Percentiles rank a stretch among this genome's conserved stretches.
Evolutionary conservation across 2,888 invertebrate genomes (phyloP).

Genomic region (Apoderus coryli): DNA sequence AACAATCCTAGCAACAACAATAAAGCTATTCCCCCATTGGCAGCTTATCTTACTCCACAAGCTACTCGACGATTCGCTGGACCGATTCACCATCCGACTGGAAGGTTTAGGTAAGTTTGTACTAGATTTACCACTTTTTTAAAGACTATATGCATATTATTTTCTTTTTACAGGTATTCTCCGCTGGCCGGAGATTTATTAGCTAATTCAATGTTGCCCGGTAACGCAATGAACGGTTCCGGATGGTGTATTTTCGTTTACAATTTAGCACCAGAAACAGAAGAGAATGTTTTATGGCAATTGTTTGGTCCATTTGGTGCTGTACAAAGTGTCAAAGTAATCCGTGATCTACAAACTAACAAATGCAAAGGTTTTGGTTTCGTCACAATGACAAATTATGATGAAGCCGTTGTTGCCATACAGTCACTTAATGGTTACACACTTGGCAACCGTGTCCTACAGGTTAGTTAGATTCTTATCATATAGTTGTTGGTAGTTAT

Average conservation of each 20-base stretch:
- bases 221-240: constrained; percentile 72
- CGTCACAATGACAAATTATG: constrained; percentile 97
- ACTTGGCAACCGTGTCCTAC: constrained; percentile 86
- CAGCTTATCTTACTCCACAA: constrained; percentile 63
- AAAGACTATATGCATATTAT: constrained; percentile 4
- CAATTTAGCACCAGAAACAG: constrained; percentile 82
- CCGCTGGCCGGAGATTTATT: constrained; percentile 57
- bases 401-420: constrained; percentile 91
- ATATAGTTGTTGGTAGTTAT: too few species aligned
- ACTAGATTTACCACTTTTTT: too few species aligned
- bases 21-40: constrained; percentile 62
- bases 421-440: constrained; percentile 94
- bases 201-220: constrained; percentile 66
- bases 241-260: constrained; percentile 91
- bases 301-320: constrained; percentile 95
- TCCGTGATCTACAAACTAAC: constrained; percentile 45
- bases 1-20: constrained; percentile 83
- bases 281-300: constrained; percentile 86
- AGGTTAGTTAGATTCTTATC: too few species aligned
- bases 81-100: constrained; percentile 58
- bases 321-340: constrained; percentile 90
- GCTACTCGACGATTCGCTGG: constrained; percentile 73
- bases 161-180: constrained; percentile 47
- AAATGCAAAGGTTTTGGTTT: constrained; percentile 98
- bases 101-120: constrained; percentile 50